These are phyloP conservation scores for Sebastes elongatus DNA, from an alignment of 2,797 vertebrate genomes.

Conservation along the genomic window DNA sequence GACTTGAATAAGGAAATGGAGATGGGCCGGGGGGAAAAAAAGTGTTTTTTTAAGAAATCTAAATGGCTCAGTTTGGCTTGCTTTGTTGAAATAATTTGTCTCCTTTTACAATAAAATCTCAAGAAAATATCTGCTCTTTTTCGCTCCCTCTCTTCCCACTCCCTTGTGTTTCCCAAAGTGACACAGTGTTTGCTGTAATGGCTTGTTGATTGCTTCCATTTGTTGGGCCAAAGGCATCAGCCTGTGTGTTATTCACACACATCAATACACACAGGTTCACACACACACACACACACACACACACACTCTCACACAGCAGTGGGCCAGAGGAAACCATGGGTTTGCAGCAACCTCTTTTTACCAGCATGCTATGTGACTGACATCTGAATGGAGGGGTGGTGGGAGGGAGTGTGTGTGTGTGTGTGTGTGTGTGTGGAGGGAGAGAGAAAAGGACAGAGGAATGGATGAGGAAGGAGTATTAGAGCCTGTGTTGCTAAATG, in stretches of 20 bases:
- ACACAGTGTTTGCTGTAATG: slow-evolving; percentile 52
- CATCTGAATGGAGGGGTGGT: slow-evolving; percentile 49
- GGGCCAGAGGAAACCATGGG: slow-evolving; percentile 10
- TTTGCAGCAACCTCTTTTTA: slow-evolving; percentile 41
- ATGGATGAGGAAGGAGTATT: slow-evolving; percentile 37
- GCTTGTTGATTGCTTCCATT: slow-evolving; percentile 74
- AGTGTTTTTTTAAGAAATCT: not conserved
- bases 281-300: not conserved
- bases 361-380: slow-evolving; percentile 50
- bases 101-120: slow-evolving; percentile 17
- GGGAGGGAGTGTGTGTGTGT: slow-evolving; percentile 7
- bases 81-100: not conserved
- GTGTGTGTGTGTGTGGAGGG: not conserved
- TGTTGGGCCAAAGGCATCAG: slow-evolving; percentile 56
- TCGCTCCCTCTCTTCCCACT: slow-evolving; percentile 6
- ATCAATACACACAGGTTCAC: slow-evolving; percentile 4
- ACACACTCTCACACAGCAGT: slow-evolving; percentile 1
- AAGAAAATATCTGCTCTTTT: slow-evolving; percentile 28
- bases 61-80: slow-evolving; percentile 13
- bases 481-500: slow-evolving; percentile 58
- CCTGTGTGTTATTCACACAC: slow-evolving; percentile 46
- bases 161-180: slow-evolving; percentile 30
- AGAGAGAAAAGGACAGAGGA: slow-evolving; percentile 13
- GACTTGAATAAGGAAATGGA: not conserved
- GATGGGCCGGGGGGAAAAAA: not conserved